Percentiles rank a stretch among this genome's conserved stretches.
phyloP scores from a whole-genome alignment of 1,140 invertebrate species.

The Ceratitis capitata region DNA sequence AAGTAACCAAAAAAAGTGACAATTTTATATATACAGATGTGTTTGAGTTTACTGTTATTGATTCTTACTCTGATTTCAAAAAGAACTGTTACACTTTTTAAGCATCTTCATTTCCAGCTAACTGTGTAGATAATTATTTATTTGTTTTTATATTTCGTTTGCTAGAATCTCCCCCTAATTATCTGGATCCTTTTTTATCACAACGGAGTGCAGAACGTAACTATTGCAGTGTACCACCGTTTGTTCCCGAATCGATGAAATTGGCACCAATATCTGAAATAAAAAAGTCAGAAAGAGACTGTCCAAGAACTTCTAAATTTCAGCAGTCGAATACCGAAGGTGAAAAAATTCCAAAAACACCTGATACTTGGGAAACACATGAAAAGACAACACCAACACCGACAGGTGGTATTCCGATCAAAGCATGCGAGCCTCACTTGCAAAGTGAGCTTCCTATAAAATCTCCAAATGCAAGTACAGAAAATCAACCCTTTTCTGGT shows the following conservation, averaged over 20 bases:
- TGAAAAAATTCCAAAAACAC: background rate
- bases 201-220: slow-evolving; percentile 39
- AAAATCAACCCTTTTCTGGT: background rate
- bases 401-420: slow-evolving; percentile 32
- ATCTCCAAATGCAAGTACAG: background rate
- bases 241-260: slow-evolving; percentile 56
- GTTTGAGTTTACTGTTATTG: too few relatives aligned
- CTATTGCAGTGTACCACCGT: slow-evolving; percentile 62
- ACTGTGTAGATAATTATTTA: too few relatives aligned
- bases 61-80: too few relatives aligned
- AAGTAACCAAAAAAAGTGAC: too few relatives aligned
- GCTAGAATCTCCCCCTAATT: background rate
- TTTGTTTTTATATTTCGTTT: background rate
- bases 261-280: slow-evolving; percentile 5
- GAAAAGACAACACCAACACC: slow-evolving; percentile 38
- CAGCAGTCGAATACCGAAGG: background rate
- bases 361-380: background rate
- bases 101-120: too few relatives aligned
- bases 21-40: too few relatives aligned
- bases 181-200: background rate
- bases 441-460: background rate
- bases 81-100: too few relatives aligned
- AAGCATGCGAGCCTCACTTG: slow-evolving; percentile 5
- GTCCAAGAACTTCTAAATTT: slow-evolving; percentile 33
- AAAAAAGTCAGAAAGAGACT: background rate